Percentiles rank a stretch among this genome's conserved stretches.
These are phyloP conservation scores for Orussus abietinus DNA, from an alignment of 1,140 invertebrate genomes.

Conservation along the genomic window DNA sequence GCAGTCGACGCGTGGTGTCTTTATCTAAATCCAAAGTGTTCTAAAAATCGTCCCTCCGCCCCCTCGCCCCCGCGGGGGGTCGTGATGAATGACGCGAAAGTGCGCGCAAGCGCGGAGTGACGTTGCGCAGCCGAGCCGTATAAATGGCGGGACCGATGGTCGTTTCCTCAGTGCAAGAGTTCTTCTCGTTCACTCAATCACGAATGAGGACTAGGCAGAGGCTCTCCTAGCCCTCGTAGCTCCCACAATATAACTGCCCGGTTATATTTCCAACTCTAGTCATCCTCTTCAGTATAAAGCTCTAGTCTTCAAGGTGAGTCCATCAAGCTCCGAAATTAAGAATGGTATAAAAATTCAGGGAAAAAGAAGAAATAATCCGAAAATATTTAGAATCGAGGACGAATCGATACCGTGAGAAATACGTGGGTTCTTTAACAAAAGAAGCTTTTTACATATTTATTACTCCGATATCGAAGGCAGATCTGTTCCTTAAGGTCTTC, in stretches of 20 bases:
- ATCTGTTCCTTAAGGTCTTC: no score
- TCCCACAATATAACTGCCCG: slow-evolving; percentile 15
- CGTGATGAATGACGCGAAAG: slow-evolving; percentile 3
- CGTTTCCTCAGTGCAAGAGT: slow-evolving; percentile 18
- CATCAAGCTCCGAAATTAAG: neutral
- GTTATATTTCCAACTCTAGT: slow-evolving; percentile 26
- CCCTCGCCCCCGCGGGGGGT: neutral
- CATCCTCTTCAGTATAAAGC: slow-evolving; percentile 15
- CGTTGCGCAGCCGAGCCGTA: slow-evolving; percentile 15
- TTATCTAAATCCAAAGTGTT: no score
- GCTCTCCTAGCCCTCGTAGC: neutral
- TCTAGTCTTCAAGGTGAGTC: slow-evolving; percentile 21
- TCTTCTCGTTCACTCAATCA: slow-evolving; percentile 2
- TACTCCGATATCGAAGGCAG: neutral
- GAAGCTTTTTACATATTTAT: slow-evolving; percentile 4
- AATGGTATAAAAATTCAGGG: neutral
- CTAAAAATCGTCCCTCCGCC: no score
- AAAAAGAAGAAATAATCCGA: neutral
- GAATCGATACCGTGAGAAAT: no score
- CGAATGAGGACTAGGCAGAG: slow-evolving; percentile 15
- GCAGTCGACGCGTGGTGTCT: neutral
- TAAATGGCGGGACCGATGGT: slow-evolving; percentile 22
- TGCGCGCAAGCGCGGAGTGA: neutral
- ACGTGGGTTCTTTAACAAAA: neutral
- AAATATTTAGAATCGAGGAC: no score